phyloP scores from a whole-genome alignment of 2,888 invertebrate genomes.

The Cyclophora punctaria region DNA sequence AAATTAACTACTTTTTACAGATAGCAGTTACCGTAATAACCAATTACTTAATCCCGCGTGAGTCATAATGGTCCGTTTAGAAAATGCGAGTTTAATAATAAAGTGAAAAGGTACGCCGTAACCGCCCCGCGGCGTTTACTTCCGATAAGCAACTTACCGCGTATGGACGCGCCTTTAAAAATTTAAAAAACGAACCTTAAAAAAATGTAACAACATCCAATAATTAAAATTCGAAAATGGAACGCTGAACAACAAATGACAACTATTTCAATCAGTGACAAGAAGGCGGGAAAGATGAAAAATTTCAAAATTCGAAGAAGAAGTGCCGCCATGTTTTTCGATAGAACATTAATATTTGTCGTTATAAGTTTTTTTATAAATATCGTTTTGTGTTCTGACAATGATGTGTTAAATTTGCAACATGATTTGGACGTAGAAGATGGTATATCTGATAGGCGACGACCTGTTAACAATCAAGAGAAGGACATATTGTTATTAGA shows the following conservation, averaged over 20 bases:
- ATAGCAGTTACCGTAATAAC: constrained; percentile 17
- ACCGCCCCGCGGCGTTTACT: constrained; percentile 42
- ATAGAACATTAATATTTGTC: constrained; percentile 4
- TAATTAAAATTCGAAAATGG: too few relatives aligned
- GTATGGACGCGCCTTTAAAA: constrained; percentile 41
- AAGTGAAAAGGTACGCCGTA: constrained; percentile 60
- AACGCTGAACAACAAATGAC: too few relatives aligned
- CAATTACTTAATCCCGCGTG: constrained; percentile 17
- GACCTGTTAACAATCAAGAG: constrained; percentile 79
- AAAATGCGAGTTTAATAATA: constrained; percentile 31
- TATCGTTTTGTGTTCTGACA: constrained; percentile 42
- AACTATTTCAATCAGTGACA: too few relatives aligned
- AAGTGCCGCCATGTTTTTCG: constrained; percentile 24
- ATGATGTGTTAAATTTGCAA: constrained; percentile 64
- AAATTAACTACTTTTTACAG: constrained; percentile 14
- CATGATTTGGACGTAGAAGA: constrained; percentile 53
- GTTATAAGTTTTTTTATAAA: constrained; percentile 28
- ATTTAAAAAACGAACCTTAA: background rate
- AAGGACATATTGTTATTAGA: constrained; percentile 84
- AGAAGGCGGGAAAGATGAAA: constrained; percentile 22
- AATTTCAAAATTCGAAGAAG: constrained; percentile 56
- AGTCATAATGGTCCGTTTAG: constrained; percentile 14
- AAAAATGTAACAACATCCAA: constrained; percentile 21
- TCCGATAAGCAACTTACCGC: constrained; percentile 54
- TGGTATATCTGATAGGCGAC: constrained; percentile 48